Evolutionary conservation across 35 echinoderm and acorn worm genomes (phyloP), one percentile per base, ranked within the genome.

Genomic region (Chiridota heheva): DNA sequence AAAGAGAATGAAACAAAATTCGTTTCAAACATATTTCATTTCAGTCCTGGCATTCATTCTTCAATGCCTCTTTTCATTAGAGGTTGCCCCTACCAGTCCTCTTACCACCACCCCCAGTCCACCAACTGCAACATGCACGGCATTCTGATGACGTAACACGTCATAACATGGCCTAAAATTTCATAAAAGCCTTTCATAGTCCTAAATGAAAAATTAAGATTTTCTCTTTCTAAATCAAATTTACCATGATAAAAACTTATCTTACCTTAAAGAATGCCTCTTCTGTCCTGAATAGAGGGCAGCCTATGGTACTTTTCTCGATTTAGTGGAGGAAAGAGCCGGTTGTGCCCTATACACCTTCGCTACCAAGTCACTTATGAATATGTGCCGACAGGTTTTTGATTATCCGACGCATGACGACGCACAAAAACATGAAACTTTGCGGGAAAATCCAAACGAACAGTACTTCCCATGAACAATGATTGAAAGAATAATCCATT

Each of bases 221-320:
- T 10, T 18, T 33, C 27, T 30, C 27, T 63, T 20, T 31, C 40
- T 66, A 66, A 13, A 42, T 44, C 56, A 74, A 42, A 42, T 74
- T 74, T 74, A 44, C n/a, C 70, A 51, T 74, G 70, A 41, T 46
- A 45, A 51, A 32, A 47, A 74, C 40, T 74, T n/a, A n/a, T n/a
- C n/a, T n/a, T n/a, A n/a, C n/a, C n/a, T n/a, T n/a, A n/a, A n/a
- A 32, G 15, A 74, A 28, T 5, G 2, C 63, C 34, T 17, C 16
- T 72, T 72, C 28, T 34, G 20, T 42, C 75, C 51, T 46, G 48
- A 60, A 78, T 78, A 78, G 75, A 78, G 75, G 75, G 75, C 75
- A 78, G 75, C 44, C 70, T 78, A 33, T 26, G 62, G 36, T 35
- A 27, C 44, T 47, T 51, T 51, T 47, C 18, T 78, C 75, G 20